Evolutionary conservation across 2,888 invertebrate genomes (phyloP), one percentile per base, ranked within the genome.

Genomic region (Chelonus formosanus): DNA sequence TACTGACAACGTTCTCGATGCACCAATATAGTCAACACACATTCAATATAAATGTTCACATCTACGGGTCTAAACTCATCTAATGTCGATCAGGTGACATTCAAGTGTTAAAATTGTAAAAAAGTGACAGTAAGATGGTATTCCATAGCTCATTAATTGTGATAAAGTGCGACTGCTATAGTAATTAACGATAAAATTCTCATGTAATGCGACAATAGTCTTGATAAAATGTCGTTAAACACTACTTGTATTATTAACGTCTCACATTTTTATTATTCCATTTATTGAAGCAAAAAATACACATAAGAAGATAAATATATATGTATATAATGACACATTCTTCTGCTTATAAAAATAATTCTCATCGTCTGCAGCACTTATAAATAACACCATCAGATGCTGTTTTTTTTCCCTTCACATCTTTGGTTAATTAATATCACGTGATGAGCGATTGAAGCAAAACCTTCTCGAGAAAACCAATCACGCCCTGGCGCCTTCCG

Each of bases 371-470:
- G 56, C 45, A 45, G 50, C 69, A 74, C 80, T 81, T 81, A 83
- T 81, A 83, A 82, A 82, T 80, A 81, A 82, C 82, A 81, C 82
- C 79, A 83, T 83, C 82, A 80, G 78, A 69, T 71, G 56, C 67
- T 55, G 63, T 34, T 43, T 35, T 10, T 48, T 57, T 70, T 55
- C 55, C 55, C 48, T 52, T 36, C 61, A 56, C 61, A 54, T 63
- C 67, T 56, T 60, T 74, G 78, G 76, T 79, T 83, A 83, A 84
- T 84, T 83, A 83, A 83, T 80, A 82, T 80, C 82, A 80, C 79
- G 78, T 80, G 83, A 82, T 78, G 79, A 80, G 76, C 78, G 76
- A 78, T 80, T 78, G 78, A 50, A 72, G 80, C 79, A 78, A 78
- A 79, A 79, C 76, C 68, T 20, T 20, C 20, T 63, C 65, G 55